Conservation (phyloP, 2,888 invertebrate genomes). For the Rotaria magnacalcarata region DNA sequence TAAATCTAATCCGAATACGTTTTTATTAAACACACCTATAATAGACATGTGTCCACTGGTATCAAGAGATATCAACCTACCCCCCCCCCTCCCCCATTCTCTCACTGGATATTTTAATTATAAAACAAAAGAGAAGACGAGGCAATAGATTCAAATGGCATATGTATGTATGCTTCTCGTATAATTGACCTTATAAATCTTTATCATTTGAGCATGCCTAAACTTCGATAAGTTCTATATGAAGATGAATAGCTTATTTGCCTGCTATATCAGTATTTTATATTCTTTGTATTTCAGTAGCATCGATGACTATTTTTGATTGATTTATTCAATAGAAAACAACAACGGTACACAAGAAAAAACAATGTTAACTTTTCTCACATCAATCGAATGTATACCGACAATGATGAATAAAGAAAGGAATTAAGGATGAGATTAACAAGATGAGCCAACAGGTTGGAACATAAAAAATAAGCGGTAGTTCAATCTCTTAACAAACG, state of each 20-base stretch:
- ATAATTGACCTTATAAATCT: neutral
- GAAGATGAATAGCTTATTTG: neutral
- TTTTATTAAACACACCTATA: no score
- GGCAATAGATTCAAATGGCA: no score
- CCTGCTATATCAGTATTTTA: neutral
- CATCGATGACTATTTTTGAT: neutral
- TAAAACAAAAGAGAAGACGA: no score
- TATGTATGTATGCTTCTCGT: neutral
- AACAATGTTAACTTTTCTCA: slow-evolving; percentile 4
- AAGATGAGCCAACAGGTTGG: neutral
- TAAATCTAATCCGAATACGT: no score
- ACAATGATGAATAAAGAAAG: slow-evolving; percentile 29
- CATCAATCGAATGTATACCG: slow-evolving; percentile 12
- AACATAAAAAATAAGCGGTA: neutral
- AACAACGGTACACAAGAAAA: no score
- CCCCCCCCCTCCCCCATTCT: no score
- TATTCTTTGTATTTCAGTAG: neutral
- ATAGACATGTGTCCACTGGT: no score
- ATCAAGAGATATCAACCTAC: no score
- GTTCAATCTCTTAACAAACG: slow-evolving; percentile 19
- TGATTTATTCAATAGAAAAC: neutral
- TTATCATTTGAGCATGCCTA: neutral
- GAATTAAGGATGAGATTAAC: slow-evolving; percentile 19
- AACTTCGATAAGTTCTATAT: neutral
- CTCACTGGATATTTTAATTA: no score